Evolutionary conservation across 1,140 invertebrate species (phyloP), one percentile per base, ranked within the genome.

Genomic region (Mya arenaria): DNA sequence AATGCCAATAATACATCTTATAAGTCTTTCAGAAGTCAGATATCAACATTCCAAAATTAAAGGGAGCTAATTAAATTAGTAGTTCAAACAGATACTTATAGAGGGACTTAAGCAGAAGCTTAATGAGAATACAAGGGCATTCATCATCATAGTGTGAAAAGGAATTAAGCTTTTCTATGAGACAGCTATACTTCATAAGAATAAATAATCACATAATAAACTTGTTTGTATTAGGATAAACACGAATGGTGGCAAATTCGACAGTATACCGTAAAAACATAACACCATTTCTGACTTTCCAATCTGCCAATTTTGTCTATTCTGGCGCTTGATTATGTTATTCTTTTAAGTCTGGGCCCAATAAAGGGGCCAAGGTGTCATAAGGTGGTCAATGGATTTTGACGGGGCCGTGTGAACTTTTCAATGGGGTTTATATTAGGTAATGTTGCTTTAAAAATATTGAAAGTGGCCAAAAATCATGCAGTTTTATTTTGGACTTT

Each of bases 171-270:
- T 41, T 75, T 62, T 32, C 48, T 62, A 63, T 36, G 56, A 23
- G 25, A 63, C 58, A 75, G 56, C 63, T 75, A 25, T 75, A 63
- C 56, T 75, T 75, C 58, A 44, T 48, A 75, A 32, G 73, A 75
- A 75, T 75, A 75, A 75, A 75, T 75, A 75, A 75, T 30, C 23
- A 63, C 62, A 34, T 32, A 65, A 75, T 75, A 75, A 62, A 62
- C 55, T 41, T 75, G 60, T 63, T 75, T 63, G 10, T 23, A 37
- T 63, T 41, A 23, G 39, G 60, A 30, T 75, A 75, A 63, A 63
- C 56, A 52, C 28, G 37, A 34, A 36, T 65, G 39, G 73, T 75
- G 73, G 62, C 32, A 75, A 75, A 63, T 63, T 75, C 60, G 62
- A 15, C 73, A 63, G 28, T 13, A 44, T 44, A 41, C 56, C 28